Evolutionary conservation across 92 coral and sea anemone genomes (phyloP), one percentile per base, ranked within the genome.

Genomic region (Scolanthus callimorphus): DNA sequence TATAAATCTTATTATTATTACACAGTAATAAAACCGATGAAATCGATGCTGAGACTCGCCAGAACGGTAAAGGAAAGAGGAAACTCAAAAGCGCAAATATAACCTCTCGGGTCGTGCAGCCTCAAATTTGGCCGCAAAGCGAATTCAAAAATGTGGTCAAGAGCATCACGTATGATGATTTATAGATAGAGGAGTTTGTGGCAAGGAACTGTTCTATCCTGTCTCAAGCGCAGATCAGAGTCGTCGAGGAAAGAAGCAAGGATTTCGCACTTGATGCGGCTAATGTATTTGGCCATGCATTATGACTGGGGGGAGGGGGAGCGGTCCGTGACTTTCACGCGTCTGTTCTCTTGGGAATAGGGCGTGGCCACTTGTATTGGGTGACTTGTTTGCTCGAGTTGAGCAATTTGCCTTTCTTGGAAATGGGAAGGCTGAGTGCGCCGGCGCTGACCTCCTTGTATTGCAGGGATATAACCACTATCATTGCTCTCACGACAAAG

Each of bases 291-390:
- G 0, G 63, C 63, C 1, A 11, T 15, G 1, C 29, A 34, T 25
- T 67, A 30, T 29, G 63, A 52, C 10, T 55, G 73, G 73, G 34
- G 11, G 0, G 63, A n/a, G n/a, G n/a, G n/a, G n/a, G n/a, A n/a
- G n/a, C 63, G 0, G 55, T 55, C 0, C 44, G 57, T 12, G 24
- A 6, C 3, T 21, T 51, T 3, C 57, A 51, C 29, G 57, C 57
- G 25, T 24, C 57, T 20, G 57, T 51, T 51, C 57, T 4, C 2
- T 3, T 51, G 25, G 57, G 24, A 51, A 51, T 24, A 12, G 57
- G 24, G 15, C 27, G 57, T 15, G 57, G 71, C 0, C 26, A 11
- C 1, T 13, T 51, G 3, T 4, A 3, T 2, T 51, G 25, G 26
- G 29, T 2, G 57, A 51, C 24, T 51, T 28, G 27, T 21, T 51